A percentile compares a stretch with the other conserved stretches of the same genome.
These are phyloP conservation scores for Crenichthys baileyi DNA, from an alignment of 2,797 vertebrate genomes.

Conservation along the genomic window DNA sequence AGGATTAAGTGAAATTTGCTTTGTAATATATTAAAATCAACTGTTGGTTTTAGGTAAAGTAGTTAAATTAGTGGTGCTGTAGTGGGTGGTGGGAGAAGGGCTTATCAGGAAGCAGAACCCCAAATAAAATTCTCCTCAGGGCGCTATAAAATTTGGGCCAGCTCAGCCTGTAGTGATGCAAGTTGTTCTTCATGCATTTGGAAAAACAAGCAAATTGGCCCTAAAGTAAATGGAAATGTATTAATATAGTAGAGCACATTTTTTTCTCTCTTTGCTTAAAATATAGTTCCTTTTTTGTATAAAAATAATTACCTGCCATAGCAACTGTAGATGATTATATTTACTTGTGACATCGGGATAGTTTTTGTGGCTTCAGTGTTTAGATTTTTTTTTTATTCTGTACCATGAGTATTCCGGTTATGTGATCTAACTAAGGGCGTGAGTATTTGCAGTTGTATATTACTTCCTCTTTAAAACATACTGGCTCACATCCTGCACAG, in stretches of 20 bases:
- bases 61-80: not conserved
- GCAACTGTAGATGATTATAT: too few relatives aligned
- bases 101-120: not conserved
- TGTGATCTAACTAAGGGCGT: not conserved
- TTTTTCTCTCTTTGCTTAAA: not conserved
- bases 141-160: not conserved
- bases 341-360: not conserved
- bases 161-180: not conserved
- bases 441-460: not conserved
- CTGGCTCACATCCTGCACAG: not conserved
- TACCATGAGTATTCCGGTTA: too few relatives aligned
- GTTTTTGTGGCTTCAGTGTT: not conserved
- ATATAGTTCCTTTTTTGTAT: not conserved
- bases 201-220: not conserved
- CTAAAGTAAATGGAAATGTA: not conserved
- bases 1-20: too few relatives aligned
- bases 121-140: not conserved
- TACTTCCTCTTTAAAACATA: constrained; percentile 52
- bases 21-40: too few relatives aligned
- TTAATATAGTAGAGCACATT: not conserved
- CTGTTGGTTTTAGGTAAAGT: too few relatives aligned
- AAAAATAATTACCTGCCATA: not conserved
- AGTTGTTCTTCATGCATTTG: not conserved
- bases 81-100: not conserved
- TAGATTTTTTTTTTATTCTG: not conserved